A percentile compares a stretch with the other conserved stretches of the same genome.
Conservation (phyloP, 2,888 invertebrate species). For the Campoletis raptor region DNA sequence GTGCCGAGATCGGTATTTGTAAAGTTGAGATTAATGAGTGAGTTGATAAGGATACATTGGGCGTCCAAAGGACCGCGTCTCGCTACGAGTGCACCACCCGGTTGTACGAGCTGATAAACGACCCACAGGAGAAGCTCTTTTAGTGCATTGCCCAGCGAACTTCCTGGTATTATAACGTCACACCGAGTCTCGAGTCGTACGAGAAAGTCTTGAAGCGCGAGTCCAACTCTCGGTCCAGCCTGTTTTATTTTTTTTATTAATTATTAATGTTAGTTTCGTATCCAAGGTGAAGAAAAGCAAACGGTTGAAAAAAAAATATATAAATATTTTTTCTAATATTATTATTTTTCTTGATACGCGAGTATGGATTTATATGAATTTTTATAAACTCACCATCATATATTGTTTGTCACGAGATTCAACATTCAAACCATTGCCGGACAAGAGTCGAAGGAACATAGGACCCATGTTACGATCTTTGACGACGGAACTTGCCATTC, state of each 20-base stretch:
- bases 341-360: neutral
- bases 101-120: slow-evolving; percentile 90
- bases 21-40: slow-evolving; percentile 88
- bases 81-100: slow-evolving; percentile 88
- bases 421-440: slow-evolving; percentile 87
- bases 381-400: slow-evolving; percentile 83
- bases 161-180: slow-evolving; percentile 87
- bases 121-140: slow-evolving; percentile 90
- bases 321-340: too few relatives aligned
- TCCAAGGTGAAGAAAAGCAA: neutral
- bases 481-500: slow-evolving; percentile 88
- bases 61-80: slow-evolving; percentile 91
- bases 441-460: slow-evolving; percentile 89
- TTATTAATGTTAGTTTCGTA: slow-evolving; percentile 30
- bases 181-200: slow-evolving; percentile 89
- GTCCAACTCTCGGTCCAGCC: slow-evolving; percentile 92
- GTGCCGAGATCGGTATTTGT: slow-evolving; percentile 90
- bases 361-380: neutral
- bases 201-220: slow-evolving; percentile 90
- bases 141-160: slow-evolving; percentile 86
- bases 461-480: slow-evolving; percentile 89
- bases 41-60: slow-evolving; percentile 90
- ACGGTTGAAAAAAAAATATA: neutral
- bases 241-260: slow-evolving; percentile 76
- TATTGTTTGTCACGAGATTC: slow-evolving; percentile 86